phyloP scores from a whole-genome alignment of 2,888 invertebrate genomes.

The Imbricaverruca yamaguchii region DNA sequence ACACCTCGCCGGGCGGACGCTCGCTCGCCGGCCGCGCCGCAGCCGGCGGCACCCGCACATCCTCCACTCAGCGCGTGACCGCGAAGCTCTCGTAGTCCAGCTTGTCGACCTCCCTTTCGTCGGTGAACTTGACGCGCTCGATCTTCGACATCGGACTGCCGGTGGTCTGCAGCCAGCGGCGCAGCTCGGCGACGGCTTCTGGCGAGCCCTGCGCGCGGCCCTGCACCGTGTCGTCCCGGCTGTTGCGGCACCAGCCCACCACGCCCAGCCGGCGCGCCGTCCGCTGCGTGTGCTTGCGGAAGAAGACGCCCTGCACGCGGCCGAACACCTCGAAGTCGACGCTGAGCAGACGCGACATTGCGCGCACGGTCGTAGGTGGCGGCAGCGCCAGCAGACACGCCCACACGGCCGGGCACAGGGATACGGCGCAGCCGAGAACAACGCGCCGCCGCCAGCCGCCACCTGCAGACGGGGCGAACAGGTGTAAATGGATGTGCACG shows the following conservation, averaged over 20 bases:
- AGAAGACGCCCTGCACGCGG: constrained; percentile 31
- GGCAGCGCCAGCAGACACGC: no score
- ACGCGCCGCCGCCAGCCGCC: no score
- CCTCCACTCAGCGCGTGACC: constrained; percentile 25
- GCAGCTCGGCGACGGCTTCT: constrained; percentile 55
- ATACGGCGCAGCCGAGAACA: no score
- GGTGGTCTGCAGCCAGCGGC: constrained; percentile 53
- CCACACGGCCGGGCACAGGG: no score
- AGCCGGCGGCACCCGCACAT: no score
- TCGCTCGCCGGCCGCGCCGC: background rate
- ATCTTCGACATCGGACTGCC: constrained; percentile 70
- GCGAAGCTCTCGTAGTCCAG: constrained; percentile 36
- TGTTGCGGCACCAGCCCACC: constrained; percentile 67
- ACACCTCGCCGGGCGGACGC: no score
- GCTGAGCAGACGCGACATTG: constrained; percentile 1
- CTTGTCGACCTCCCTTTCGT: constrained; percentile 51
- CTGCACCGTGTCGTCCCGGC: constrained; percentile 56
- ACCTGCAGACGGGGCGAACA: no score
- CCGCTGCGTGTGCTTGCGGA: constrained; percentile 55
- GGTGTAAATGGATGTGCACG: no score
- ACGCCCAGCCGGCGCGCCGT: constrained; percentile 51
- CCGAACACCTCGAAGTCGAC: constrained; percentile 33
- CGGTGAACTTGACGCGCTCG: constrained; percentile 61
- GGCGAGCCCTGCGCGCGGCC: constrained; percentile 59
- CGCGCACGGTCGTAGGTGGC: no score